A percentile compares a stretch with the other conserved stretches of the same genome.
phyloP scores from a whole-genome alignment of 2,113 vertebrate species.

The Spermophilus dauricus region DNA sequence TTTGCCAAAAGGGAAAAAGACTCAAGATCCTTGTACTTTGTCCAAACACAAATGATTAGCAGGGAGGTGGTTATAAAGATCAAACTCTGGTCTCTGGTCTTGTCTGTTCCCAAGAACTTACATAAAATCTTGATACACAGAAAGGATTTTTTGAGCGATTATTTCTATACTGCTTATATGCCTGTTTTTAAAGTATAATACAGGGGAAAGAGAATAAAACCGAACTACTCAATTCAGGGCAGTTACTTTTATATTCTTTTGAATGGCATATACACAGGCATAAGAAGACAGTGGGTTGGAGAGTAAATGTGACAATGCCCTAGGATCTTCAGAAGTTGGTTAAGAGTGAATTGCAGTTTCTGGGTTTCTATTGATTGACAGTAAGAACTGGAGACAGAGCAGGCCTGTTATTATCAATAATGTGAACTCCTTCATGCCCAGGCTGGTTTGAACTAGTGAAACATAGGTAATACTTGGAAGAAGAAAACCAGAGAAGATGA shows the following conservation, averaged over 20 bases:
- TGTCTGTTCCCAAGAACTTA: neutral
- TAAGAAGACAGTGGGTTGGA: neutral
- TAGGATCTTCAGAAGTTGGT: neutral
- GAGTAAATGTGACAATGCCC: neutral
- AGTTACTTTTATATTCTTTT: neutral
- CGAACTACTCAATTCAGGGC: neutral
- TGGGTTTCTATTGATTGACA: slow-evolving; percentile 21
- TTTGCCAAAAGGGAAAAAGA: neutral
- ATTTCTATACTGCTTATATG: neutral
- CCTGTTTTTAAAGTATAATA: neutral
- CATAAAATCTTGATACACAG: neutral
- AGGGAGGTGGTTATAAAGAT: neutral
- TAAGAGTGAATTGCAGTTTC: neutral
- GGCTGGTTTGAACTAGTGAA: neutral
- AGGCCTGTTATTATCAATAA: slow-evolving; percentile 23
- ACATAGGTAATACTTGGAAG: neutral
- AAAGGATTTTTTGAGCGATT: neutral
- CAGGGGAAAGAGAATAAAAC: neutral
- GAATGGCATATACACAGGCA: neutral
- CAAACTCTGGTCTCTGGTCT: neutral
- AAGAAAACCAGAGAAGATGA: neutral
- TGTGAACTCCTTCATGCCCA: neutral
- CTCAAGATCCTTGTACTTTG: neutral
- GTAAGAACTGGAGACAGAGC: neutral
- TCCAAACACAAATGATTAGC: neutral